Base-by-base conservation (phyloP, 2,113 vertebrate species). In the Hippocampus abdominalis region DNA sequence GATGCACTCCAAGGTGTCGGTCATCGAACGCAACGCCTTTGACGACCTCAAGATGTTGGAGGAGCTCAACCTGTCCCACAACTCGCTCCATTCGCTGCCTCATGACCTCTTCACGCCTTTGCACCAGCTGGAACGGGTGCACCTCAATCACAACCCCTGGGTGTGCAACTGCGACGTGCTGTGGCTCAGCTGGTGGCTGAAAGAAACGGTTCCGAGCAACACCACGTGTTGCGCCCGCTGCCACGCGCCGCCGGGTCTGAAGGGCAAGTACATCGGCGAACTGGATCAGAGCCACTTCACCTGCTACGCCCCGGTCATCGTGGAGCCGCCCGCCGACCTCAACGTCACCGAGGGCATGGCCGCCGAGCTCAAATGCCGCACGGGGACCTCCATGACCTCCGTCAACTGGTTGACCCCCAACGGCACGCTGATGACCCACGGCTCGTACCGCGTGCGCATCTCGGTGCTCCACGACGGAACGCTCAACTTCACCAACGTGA, bases 331-430 rank as follows among this genome's bases (percentile, higher is more conserved):
- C 10, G 95, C 96, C 4, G 97, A 98, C 81, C 94, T 98, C 27
- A 98, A 98, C 72, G 97, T 98, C 72, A 98, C 97, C 0, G 97
- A 98, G 74, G 97, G 96, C 51, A 98, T 97, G 96, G 96, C 96
- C 3, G 96, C 96, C 0, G 97, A 98, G 88, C 93, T 98, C 5
- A 98, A 98, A 86, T 98, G 97, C 81, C 94, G 96, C 2, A 95
- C 95, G 0, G 96, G 96, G 20, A 98, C 97, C 0, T 96, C 96
- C 21, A 98, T 98, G 96, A 98, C 97, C 0, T 98, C 96, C 0
- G 96, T 98, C 21, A 98, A 97, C 75, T 98, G 97, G 97, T 74
- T 98, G 84, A 98, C 96, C 9, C 97, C 97, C 56, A 98, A 98
- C 48, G 97, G 97, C 49, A 98, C 97, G 0, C 77, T 98, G 74